Percentiles rank a stretch among this genome's conserved stretches.
These are phyloP conservation scores for Astropecten irregularis DNA, from an alignment of 53 echinoderm and acorn worm species.

Conservation along the genomic window DNA sequence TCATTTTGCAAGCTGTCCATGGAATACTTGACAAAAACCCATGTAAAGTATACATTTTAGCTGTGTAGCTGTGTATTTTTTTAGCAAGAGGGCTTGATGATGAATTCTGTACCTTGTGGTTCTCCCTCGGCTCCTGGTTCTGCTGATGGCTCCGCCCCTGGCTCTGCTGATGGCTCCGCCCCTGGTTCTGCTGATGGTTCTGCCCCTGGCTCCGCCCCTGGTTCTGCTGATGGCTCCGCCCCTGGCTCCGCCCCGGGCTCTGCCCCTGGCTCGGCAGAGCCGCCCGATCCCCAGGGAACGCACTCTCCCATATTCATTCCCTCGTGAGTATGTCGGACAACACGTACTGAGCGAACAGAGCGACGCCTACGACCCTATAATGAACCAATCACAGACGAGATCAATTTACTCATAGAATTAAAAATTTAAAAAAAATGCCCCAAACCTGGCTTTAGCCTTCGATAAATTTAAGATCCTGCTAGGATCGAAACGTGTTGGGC, in stretches of 20 bases:
- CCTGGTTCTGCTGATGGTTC: conserved; percentile 20
- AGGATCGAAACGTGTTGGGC: no score
- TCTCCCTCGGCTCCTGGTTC: background rate
- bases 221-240: conserved; percentile 31
- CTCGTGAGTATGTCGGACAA: background rate
- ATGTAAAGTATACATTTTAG: no score
- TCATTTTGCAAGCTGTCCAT: no score
- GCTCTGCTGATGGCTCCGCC: background rate
- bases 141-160: background rate
- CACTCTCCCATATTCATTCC: conserved; percentile 1
- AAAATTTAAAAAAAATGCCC: no score
- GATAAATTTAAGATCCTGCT: no score
- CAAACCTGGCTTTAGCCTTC: no score
- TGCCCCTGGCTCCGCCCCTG: background rate
- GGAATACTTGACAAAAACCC: no score
- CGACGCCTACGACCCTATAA: conserved; percentile 25
- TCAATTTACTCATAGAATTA: no score
- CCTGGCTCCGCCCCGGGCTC: conserved; percentile 44
- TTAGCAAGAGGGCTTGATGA: no score
- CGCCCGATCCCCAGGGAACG: background rate
- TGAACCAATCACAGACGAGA: no score
- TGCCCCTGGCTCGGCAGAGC: conserved; percentile 22
- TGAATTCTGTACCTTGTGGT: no score
- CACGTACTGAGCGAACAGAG: conserved; percentile 31
- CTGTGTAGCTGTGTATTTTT: no score